Base-by-base conservation (phyloP, 2,888 invertebrate species). In the Abrostola triplasia region DNA sequence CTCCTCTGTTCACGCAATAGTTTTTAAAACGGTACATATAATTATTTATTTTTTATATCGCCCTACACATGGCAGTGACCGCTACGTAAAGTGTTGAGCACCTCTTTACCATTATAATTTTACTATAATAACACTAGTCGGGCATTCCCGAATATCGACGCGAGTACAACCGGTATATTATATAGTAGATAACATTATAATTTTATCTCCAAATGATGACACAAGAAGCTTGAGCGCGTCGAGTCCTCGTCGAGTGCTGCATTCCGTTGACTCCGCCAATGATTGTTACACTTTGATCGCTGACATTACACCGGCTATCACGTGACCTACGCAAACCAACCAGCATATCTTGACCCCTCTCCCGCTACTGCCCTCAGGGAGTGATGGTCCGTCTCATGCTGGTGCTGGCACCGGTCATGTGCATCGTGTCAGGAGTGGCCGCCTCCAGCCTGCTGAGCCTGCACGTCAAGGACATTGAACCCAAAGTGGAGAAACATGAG, bases 361-460 rank as follows among this genome's bases (percentile, higher is more conserved):
- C 5, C 36, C 0, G 8, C 9, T 59, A 0, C 40, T n/a, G 10
- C 58, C 40, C 85, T 13, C 89, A 98, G 98, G 99, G 99, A 73
- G 99, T 99, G 50, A 99, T 99, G 99, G 99, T 99, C 36, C 99
- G 99, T 92, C 95, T 99, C 54, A 99, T 99, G 99, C 94, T 99
- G 86, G 99, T 99, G 0, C 95, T 99, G 70, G 99, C 99, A 0
- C 99, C 99, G 0, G 98, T 99, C 0, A 99, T 99, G 99, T 99
- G 99, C 86, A 98, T 99, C 70, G 95, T 99, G 56, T 98, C 99
- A 0, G 99, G 99, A 54, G 99, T 99, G 56, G 99, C 99, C 1
- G 97, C 98, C 6, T 99, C 99, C 0, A 97, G 98, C 72, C 90
- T 97, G 37, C 95, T 99, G 38, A 95, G 96, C 47, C 96, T 97